A percentile compares a stretch with the other conserved stretches of the same genome.
phyloP scores from a whole-genome alignment of 2,797 vertebrate species.

The Pteronotus mesoamericanus region DNA sequence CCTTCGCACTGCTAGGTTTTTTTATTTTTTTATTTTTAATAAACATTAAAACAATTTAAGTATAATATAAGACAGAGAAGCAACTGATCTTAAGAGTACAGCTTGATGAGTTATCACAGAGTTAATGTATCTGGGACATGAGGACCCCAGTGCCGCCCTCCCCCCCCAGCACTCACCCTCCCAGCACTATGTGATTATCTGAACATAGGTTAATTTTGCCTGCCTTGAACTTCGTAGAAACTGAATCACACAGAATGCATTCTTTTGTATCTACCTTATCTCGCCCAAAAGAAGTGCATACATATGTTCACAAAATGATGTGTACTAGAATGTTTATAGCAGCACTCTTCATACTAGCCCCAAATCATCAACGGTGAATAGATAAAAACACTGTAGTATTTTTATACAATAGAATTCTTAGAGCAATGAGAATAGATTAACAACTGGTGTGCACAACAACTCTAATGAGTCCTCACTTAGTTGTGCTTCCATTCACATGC shows the following conservation, averaged over 20 bases:
- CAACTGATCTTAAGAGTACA: not conserved
- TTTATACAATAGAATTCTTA: not conserved
- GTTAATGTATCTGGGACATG: too few relatives aligned
- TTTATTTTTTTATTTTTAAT: not conserved
- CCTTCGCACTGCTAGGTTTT: not conserved
- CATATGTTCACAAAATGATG: rapidly evolving
- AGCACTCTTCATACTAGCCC: too few relatives aligned
- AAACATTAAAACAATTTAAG: not conserved
- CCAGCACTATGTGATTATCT: rapidly evolving
- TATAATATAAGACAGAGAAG: not conserved
- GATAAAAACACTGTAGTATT: too few relatives aligned
- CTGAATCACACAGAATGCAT: too few relatives aligned
- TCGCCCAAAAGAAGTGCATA: not conserved
- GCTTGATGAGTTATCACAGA: not conserved
- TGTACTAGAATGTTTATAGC: not conserved
- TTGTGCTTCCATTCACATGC: not conserved
- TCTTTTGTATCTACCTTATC: not conserved
- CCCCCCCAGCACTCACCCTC: rapidly evolving
- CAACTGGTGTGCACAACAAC: rapidly evolving
- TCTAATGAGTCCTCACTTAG: not conserved
- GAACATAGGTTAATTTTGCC: not conserved
- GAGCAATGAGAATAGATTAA: not conserved
- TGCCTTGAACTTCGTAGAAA: not conserved
- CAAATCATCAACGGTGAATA: too few relatives aligned
- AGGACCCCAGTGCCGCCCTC: rapidly evolving